These are phyloP conservation scores for Hemaris fuciformis DNA, from an alignment of 2,888 invertebrate genomes.

Conservation along the genomic window DNA sequence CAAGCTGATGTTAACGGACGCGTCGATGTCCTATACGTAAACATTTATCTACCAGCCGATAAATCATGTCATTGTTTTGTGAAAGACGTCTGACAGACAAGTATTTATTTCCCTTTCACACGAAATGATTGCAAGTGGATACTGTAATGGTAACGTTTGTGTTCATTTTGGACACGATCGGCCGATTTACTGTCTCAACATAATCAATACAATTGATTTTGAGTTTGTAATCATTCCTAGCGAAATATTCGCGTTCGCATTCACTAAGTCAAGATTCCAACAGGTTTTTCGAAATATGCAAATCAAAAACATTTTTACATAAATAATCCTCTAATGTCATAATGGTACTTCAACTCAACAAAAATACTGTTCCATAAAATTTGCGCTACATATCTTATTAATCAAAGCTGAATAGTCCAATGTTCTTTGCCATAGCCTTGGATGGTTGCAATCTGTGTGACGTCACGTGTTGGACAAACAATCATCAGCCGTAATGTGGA, in stretches of 20 bases:
- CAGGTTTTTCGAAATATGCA: neutral
- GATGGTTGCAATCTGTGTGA: conserved; percentile 33
- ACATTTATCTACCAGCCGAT: conserved; percentile 44
- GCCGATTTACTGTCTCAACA: conserved; percentile 7
- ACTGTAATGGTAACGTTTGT: neutral
- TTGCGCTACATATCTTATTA: neutral
- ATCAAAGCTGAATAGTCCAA: neutral
- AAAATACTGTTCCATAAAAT: no score
- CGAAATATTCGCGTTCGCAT: neutral
- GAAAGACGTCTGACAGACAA: conserved; percentile 45
- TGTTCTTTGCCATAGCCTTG: neutral
- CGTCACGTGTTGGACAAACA: conserved; percentile 56
- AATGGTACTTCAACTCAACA: no score
- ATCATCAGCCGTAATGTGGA: conserved; percentile 29
- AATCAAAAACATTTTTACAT: neutral
- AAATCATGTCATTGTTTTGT: conserved; percentile 49
- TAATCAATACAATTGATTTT: neutral
- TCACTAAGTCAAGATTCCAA: neutral
- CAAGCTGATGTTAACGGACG: conserved; percentile 14
- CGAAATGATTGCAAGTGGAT: conserved; percentile 15
- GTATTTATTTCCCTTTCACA: conserved; percentile 44
- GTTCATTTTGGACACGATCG: conserved; percentile 9
- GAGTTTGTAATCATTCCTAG: neutral
- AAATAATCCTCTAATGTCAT: neutral
- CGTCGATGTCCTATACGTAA: conserved; percentile 36